Evolutionary conservation across 35 echinoderm and acorn worm genomes (phyloP), one percentile per base, ranked within the genome.

Genomic region (Stichopus chloronotus): DNA sequence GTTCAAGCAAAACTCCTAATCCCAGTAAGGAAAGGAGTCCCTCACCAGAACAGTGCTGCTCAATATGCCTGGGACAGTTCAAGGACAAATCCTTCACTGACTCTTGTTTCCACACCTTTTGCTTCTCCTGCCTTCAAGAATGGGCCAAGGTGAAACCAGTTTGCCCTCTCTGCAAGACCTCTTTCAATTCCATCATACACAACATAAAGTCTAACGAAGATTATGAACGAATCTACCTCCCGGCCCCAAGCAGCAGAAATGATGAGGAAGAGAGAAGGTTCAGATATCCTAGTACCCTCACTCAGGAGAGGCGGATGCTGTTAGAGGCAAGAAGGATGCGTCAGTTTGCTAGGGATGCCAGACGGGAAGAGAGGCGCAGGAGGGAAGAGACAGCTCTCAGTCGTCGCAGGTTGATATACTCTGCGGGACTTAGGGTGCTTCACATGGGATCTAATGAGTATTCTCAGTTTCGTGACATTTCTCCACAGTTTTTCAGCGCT

Each of bases 141-240:
- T 99, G 97, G 97, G 94, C 97, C 7, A 99, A 96, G 52, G 95
- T 99, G 13, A 96, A 95, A 60, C 84, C 95, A 71, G 94, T 90
- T 1, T 99, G 97, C 63, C 97, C 97, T 30, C 92, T 99, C 10
- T 99, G 97, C 83, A 99, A 99, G 85, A 92, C 95, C 5, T 60
- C 95, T 24, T 99, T 99, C 72, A 96, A 95, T 55, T 99, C 95
- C 14, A 93, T 96, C 76, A 99, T 99, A 53, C 97, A 99, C 86
- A 99, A 99, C 65, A 94, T 99, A 14, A 71, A 83, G 72, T 99
- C 95, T 13, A 96, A 95, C 72, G 97, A 99, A 57, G 92, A 95
- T 19, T 99, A 99, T 61, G 97, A 99, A 5, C 97, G 95, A 65
- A 95, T 96, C 11, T 74, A 96, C 78, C 92, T 99, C 1, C 93